Evolutionary conservation across 2,888 invertebrate genomes (phyloP), one percentile per base, ranked within the genome.

Genomic region (Sipha maydis): DNA sequence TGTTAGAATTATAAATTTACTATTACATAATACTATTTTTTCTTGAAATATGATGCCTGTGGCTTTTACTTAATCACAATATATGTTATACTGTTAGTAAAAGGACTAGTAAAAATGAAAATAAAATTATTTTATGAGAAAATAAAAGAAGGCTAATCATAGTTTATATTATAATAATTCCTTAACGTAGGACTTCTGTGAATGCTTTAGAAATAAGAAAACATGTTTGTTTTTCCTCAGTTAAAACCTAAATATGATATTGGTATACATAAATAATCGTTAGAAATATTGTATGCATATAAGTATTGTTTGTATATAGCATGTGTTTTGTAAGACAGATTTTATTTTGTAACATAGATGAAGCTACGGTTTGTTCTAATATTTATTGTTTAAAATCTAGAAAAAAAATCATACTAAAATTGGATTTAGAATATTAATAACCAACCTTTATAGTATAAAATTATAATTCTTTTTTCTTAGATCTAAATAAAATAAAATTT

Each of bases 71-170:
- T 61, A 61, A 61, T 25, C 61, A 19, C 61, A 21, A 61, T 61
- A 61, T 61, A 61, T 48, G 25, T 61, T 21, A 21, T 3, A 25
- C 25, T 61, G 25, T 61, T 61, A 61, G 19, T 61, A 17, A 28
- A 38, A 61, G 79, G 19, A 67, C 3, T 28, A 3, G 28, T 4
- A 11, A 25, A 69, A 69, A 69, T 14, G 28, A 28, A 71, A 71
- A 31, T 28, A 28, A 31, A 71, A 71, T 31, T 14, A 28, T 71
- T 71, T 71, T 31, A 28, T 28, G 31, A 3, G 4, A 61, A 56
- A 78, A 77, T 48, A 28, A 76, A 48, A 76, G n/a, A 76, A 28
- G 41, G 34, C 48, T 83, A 71, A 71, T 83, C 71, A 83, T 48
- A 25, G 71, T 73, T 83, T 73, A 83, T 34, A 83, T 41, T 41